These are phyloP conservation scores for Orchestes rusci DNA, from an alignment of 2,888 invertebrate genomes.

Conservation along the genomic window DNA sequence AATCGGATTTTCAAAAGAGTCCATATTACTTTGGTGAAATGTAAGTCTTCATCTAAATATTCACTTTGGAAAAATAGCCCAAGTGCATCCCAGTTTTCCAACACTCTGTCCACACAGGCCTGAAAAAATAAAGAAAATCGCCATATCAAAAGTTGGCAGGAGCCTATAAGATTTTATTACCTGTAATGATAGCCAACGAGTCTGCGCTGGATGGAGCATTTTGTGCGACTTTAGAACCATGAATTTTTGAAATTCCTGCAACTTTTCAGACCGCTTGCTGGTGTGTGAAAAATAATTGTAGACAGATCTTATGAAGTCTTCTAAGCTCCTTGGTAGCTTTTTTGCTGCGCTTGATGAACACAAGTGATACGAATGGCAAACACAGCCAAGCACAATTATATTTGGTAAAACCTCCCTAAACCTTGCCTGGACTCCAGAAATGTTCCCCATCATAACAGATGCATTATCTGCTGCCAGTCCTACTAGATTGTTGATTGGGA, in stretches of 20 bases:
- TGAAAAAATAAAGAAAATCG: not conserved
- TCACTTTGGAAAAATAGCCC: conserved; percentile 1
- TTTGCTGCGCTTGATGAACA: conserved; percentile 9
- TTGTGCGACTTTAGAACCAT: not conserved
- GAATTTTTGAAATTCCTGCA: conserved; percentile 5
- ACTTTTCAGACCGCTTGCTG: not conserved
- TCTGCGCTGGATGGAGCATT: conserved; percentile 5
- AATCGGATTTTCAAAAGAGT: not conserved
- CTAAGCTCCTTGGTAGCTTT: conserved; percentile 5
- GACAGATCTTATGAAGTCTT: conserved; percentile 5
- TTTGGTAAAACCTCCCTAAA: conserved; percentile 12
- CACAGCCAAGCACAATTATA: conserved; percentile 11
- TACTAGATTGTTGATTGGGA: conserved; percentile 7
- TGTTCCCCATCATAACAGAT: conserved; percentile 9
- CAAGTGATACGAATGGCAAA: conserved; percentile 6
- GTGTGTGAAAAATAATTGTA: conserved; percentile 12
- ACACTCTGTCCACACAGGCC: too few relatives aligned
- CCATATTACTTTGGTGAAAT: not conserved
- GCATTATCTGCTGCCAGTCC: conserved; percentile 15
- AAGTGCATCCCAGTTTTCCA: conserved; percentile 10
- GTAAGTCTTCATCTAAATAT: not conserved
- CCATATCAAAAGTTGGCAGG: too few relatives aligned
- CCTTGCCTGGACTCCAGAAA: conserved; percentile 6
- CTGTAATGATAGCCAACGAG: conserved; percentile 7
- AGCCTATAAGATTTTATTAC: not conserved